Conservation (phyloP, 2,888 invertebrate species). For the Plebejus melissa region DNA sequence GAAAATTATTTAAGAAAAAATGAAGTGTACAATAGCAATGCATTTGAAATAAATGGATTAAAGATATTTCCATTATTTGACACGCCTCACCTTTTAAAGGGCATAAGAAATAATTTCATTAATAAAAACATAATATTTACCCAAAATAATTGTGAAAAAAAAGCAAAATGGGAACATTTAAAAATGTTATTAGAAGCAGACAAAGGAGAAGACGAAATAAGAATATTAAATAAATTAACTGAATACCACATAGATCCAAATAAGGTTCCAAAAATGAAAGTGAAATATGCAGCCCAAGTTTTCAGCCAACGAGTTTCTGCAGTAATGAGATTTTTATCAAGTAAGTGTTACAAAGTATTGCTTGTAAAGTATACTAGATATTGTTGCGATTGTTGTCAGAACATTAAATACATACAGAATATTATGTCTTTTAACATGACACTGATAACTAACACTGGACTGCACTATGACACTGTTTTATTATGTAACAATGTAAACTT, state of each 20-base stretch:
- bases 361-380: conserved; percentile 15
- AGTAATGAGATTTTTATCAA: conserved; percentile 4
- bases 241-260: not conserved
- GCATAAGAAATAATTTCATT: not conserved
- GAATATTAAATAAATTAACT: conserved; percentile 20
- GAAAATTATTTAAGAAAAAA: conserved; percentile 18
- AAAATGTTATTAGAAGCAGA: conserved; percentile 14
- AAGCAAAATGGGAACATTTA: conserved; percentile 19
- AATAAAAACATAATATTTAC: not conserved
- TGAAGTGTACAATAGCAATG: conserved; percentile 10
- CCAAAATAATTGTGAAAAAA: not conserved
- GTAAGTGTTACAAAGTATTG: not conserved
- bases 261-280: conserved; percentile 19
- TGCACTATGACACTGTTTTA: no score
- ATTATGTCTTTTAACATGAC: no score
- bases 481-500: no score
- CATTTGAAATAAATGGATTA: not conserved
- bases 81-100: conserved; percentile 23
- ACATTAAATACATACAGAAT: no score
- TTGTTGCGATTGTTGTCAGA: no score
- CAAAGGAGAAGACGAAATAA: conserved; percentile 20
- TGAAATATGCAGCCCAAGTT: conserved; percentile 13
- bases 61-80: conserved; percentile 29
- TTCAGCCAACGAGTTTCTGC: conserved; percentile 24
- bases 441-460: no score